Evolutionary conservation across 1,140 invertebrate genomes (phyloP).

Genomic region (Elymnias hypermnestra): DNA sequence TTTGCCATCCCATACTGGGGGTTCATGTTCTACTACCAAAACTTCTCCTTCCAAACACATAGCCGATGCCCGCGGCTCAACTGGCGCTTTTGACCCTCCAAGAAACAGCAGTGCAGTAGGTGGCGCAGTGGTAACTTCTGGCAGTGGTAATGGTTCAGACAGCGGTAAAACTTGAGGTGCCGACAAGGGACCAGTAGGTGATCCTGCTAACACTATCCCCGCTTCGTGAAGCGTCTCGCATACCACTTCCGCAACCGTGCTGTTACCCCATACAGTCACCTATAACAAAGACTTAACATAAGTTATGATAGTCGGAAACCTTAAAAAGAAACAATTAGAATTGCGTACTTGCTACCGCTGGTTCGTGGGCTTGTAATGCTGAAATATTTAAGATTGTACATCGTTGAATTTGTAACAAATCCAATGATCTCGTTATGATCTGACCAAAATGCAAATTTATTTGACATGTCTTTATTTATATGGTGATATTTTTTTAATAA

Average conservation of each 20-base stretch:
- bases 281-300: constrained; percentile 45
- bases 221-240: constrained; percentile 55
- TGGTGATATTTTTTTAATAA: too few relatives aligned
- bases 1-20: constrained; percentile 70
- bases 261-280: constrained; percentile 58
- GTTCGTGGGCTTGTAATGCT: too few relatives aligned
- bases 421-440: too few relatives aligned
- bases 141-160: constrained; percentile 41
- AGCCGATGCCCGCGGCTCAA: constrained; percentile 77
- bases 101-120: constrained; percentile 78
- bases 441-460: too few relatives aligned
- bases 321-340: too few relatives aligned
- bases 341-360: too few relatives aligned
- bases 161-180: constrained; percentile 42
- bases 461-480: too few relatives aligned
- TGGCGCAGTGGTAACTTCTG: constrained; percentile 36
- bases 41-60: constrained; percentile 78
- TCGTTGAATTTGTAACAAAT: too few relatives aligned
- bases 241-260: constrained; percentile 59
- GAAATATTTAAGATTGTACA: too few relatives aligned
- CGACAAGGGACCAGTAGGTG: constrained; percentile 48
- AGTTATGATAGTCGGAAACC: too few relatives aligned
- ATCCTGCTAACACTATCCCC: constrained; percentile 47
- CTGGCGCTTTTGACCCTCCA: constrained; percentile 79
- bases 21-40: constrained; percentile 78